A percentile compares a stretch with the other conserved stretches of the same genome.
These are phyloP conservation scores for Tretioscincus oriximinensis DNA, from an alignment of 2,113 vertebrate species.

Conservation along the genomic window DNA sequence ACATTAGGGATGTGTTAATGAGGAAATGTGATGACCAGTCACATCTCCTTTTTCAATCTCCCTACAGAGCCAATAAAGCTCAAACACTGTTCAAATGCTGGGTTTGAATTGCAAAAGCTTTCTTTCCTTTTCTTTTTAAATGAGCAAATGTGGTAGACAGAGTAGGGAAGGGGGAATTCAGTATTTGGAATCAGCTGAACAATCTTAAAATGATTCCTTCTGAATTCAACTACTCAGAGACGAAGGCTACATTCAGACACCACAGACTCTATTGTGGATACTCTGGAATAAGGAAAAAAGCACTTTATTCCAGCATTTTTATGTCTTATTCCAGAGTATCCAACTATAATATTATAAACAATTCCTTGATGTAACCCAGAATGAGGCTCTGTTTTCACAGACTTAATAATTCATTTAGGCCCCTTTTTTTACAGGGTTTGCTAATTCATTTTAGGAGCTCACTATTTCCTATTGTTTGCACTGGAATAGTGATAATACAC, in stretches of 20 bases:
- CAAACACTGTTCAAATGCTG: background rate
- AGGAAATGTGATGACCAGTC: constrained; percentile 23
- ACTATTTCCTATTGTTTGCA: too few species aligned
- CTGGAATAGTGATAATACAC: too few species aligned
- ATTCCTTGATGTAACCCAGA: too few species aligned
- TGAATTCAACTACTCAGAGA: background rate
- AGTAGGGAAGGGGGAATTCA: background rate
- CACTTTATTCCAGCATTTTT: too few species aligned
- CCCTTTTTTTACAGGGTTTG: too few species aligned
- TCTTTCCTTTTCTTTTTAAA: too few species aligned
- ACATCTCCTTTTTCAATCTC: constrained; percentile 14
- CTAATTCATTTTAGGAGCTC: too few species aligned
- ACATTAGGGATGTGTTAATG: constrained; percentile 13
- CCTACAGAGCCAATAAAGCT: background rate
- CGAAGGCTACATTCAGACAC: background rate
- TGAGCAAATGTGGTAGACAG: background rate
- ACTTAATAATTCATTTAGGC: too few species aligned
- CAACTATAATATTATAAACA: too few species aligned
- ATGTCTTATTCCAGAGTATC: too few species aligned
- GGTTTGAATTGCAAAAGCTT: background rate
- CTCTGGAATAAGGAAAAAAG: background rate
- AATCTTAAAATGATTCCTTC: background rate
- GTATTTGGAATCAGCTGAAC: background rate
- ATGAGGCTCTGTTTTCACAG: too few species aligned
- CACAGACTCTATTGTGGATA: background rate